Conservation (phyloP, 2,113 vertebrate genomes). For the Mus pahari region DNA sequence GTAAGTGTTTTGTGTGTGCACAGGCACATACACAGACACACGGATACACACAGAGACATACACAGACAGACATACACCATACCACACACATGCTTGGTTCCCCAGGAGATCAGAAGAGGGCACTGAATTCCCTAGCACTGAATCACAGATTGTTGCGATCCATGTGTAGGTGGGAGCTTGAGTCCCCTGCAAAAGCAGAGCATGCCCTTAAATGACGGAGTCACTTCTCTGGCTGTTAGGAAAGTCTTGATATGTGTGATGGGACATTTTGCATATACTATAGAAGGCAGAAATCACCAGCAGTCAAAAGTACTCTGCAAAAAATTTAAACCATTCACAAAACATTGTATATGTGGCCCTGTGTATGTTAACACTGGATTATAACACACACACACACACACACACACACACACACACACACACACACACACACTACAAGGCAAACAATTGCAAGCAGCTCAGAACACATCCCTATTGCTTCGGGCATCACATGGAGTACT, state of each 20-base stretch:
- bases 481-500: not conserved
- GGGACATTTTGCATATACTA: no score
- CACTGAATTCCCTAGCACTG: not conserved
- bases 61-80: not conserved
- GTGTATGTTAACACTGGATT: fast-evolving
- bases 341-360: no score
- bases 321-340: no score
- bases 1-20: not conserved
- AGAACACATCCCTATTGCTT: not conserved
- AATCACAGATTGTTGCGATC: not conserved
- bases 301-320: not conserved
- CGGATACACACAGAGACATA: not conserved
- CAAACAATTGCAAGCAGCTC: not conserved
- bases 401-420: not conserved
- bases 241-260: not conserved
- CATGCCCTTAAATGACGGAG: fast-evolving
- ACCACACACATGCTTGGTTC: not conserved
- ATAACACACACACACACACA: not conserved
- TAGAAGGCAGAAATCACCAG: not conserved
- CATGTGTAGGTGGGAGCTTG: not conserved
- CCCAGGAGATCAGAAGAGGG: not conserved
- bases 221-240: not conserved
- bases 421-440: no score
- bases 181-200: not conserved
- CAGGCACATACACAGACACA: not conserved